phyloP scores from a whole-genome alignment of 2,888 invertebrate species.

The Drosophila mimica region DNA sequence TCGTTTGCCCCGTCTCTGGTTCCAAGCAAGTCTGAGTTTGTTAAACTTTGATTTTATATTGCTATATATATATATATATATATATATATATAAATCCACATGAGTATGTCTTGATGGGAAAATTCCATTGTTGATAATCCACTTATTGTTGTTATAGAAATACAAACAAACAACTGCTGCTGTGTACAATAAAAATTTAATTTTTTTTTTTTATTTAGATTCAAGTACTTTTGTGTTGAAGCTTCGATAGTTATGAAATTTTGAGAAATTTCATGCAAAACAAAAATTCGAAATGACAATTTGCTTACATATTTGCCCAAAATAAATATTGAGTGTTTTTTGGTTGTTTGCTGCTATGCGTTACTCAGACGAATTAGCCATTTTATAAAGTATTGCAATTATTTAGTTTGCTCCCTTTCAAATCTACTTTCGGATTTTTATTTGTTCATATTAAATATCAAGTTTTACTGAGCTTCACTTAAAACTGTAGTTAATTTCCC shows the following conservation, averaged over 20 bases:
- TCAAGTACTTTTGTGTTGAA: neutral
- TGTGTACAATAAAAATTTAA: neutral
- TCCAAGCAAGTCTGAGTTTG: neutral
- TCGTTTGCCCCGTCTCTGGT: neutral
- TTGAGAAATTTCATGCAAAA: neutral
- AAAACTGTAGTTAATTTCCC: no score
- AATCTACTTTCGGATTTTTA: neutral
- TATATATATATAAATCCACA: slow-evolving; percentile 8
- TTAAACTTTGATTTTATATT: neutral
- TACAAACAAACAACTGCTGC: neutral
- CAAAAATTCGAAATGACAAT: no score
- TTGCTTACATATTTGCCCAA: neutral
- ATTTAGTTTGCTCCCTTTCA: neutral
- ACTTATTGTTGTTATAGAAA: neutral
- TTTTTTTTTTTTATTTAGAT: neutral
- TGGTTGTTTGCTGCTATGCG: neutral
- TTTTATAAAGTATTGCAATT: neutral
- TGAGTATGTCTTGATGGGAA: slow-evolving; percentile 12
- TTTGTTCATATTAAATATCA: neutral
- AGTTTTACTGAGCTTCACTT: neutral
- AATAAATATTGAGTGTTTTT: neutral
- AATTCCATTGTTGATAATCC: slow-evolving; percentile 16
- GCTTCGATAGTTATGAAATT: neutral
- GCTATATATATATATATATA: neutral
- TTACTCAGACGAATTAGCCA: neutral